Conservation (phyloP, 1,140 invertebrate species). For the Leptonema lineaticorne region DNA sequence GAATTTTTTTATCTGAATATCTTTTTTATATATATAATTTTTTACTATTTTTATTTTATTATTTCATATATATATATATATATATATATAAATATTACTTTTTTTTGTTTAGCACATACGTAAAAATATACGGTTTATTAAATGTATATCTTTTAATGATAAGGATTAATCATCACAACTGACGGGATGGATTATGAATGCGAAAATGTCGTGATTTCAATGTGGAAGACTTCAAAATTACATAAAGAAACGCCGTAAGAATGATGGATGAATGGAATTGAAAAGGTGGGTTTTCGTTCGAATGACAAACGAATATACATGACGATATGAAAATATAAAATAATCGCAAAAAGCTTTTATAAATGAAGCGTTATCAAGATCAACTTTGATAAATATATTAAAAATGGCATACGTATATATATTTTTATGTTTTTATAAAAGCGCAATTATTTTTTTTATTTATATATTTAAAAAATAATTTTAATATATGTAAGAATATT, state of each 20-base stretch:
- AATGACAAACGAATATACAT: slow-evolving; percentile 11
- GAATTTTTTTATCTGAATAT: too few relatives aligned
- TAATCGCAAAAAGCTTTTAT: slow-evolving; percentile 11
- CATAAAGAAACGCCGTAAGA: slow-evolving; percentile 14
- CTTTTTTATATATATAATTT: too few relatives aligned
- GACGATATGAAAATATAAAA: slow-evolving; percentile 10
- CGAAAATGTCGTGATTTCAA: slow-evolving; percentile 19
- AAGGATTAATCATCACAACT: slow-evolving; percentile 9
- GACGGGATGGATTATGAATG: slow-evolving; percentile 16
- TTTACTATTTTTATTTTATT: too few relatives aligned
- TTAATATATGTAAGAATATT: too few relatives aligned
- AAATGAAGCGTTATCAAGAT: slow-evolving; percentile 2
- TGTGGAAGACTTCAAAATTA: slow-evolving; percentile 6
- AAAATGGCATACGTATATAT: too few relatives aligned
- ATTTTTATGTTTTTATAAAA: too few relatives aligned
- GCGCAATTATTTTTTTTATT: too few relatives aligned
- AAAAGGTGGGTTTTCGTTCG: slow-evolving; percentile 9
- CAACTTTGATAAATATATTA: slow-evolving; percentile 12
- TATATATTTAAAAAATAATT: too few relatives aligned
- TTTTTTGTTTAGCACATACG: too few relatives aligned
- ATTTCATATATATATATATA: too few relatives aligned
- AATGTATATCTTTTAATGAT: slow-evolving; percentile 7
- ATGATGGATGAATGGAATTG: slow-evolving; percentile 18
- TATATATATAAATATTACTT: too few relatives aligned
- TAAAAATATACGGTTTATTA: neutral